Evolutionary conservation across 2,797 vertebrate genomes (phyloP).

Genomic region (Scyliorhinus canicula): DNA sequence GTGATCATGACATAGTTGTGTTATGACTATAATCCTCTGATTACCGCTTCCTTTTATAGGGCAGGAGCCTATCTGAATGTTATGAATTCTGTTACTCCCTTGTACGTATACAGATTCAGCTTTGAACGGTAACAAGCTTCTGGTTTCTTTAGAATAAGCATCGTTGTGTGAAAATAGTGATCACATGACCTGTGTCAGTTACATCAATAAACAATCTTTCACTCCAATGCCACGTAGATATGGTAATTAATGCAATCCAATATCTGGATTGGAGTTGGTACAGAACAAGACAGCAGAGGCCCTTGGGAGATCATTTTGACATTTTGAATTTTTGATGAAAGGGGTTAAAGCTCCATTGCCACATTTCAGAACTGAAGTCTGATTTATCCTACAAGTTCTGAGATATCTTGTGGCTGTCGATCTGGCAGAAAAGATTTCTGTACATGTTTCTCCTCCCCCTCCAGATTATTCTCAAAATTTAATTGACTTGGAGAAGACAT

Average conservation of each 20-base stretch:
- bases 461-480: background rate
- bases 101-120: background rate
- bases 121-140: background rate
- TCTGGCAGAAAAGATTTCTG: background rate
- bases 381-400: background rate
- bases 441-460: background rate
- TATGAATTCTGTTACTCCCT: background rate
- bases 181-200: background rate
- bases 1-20: background rate
- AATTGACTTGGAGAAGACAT: background rate
- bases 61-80: background rate
- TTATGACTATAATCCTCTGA: background rate
- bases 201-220: background rate
- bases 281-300: background rate
- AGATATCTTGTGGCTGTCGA: background rate
- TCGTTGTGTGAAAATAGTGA: background rate
- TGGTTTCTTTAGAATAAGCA: background rate
- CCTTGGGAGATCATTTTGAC: background rate
- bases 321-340: background rate
- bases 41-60: background rate
- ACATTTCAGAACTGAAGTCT: background rate
- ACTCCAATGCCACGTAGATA: background rate
- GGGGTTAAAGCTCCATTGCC: background rate
- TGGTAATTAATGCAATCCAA: background rate
- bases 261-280: background rate